These are phyloP conservation scores for Eupeodes latifasciatus DNA, from an alignment of 2,888 invertebrate genomes.

Conservation along the genomic window DNA sequence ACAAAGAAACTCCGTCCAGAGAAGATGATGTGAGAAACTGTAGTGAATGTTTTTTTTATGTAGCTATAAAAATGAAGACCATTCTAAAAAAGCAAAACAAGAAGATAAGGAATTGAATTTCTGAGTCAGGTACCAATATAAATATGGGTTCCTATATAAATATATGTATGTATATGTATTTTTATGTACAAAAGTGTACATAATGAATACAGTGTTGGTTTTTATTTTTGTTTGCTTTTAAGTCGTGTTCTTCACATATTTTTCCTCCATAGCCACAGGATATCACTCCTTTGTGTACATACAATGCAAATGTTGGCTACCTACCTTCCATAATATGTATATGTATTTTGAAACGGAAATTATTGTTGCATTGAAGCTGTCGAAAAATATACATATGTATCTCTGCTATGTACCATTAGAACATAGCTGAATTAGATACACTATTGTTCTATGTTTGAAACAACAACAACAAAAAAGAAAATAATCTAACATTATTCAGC, in stretches of 20 bases:
- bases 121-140: constrained; percentile 38
- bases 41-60: background rate
- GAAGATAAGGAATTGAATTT: constrained; percentile 52
- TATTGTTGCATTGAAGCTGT: constrained; percentile 7
- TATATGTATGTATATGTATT: background rate
- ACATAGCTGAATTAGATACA: background rate
- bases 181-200: background rate
- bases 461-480: background rate
- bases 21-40: constrained; percentile 36
- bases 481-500: background rate
- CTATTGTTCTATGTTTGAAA: background rate
- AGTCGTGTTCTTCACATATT: constrained; percentile 13
- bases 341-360: constrained; percentile 43
- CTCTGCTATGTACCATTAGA: background rate
- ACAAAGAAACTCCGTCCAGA: constrained; percentile 62
- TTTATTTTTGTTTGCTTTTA: constrained; percentile 2
- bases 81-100: constrained; percentile 1
- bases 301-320: constrained; percentile 41
- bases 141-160: background rate
- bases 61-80: constrained; percentile 8
- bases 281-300: constrained; percentile 18
- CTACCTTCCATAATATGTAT: background rate
- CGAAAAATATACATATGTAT: background rate
- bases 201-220: background rate
- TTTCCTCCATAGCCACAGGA: constrained; percentile 51